These are phyloP conservation scores for Drosophila subsilvestris DNA, from an alignment of 2,888 invertebrate species.

Conservation along the genomic window DNA sequence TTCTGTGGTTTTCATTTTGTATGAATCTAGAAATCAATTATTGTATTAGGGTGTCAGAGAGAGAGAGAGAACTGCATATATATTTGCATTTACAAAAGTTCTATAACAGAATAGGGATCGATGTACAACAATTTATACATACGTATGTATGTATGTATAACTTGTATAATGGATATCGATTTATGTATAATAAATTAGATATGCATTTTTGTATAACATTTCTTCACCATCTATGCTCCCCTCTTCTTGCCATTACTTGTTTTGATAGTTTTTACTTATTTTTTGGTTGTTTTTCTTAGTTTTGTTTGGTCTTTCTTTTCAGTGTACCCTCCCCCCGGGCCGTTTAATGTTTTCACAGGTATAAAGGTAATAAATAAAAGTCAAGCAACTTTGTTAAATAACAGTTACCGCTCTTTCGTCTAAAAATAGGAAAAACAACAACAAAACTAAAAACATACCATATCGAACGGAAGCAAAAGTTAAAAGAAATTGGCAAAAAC, in stretches of 20 bases:
- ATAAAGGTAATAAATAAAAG: slow-evolving; percentile 17
- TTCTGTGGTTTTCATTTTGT: background rate
- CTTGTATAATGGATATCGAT: no score
- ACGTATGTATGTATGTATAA: no score
- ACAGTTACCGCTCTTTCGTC: slow-evolving; percentile 46
- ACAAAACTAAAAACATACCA: slow-evolving; percentile 11
- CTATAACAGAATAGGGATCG: no score
- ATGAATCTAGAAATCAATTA: no score
- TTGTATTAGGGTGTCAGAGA: no score
- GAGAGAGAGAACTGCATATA: no score
- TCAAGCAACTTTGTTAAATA: slow-evolving; percentile 28
- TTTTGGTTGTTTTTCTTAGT: background rate
- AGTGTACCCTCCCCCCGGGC: background rate
- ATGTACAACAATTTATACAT: no score
- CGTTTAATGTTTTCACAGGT: background rate
- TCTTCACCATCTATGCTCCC: background rate
- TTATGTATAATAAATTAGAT: no score
- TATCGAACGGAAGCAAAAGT: slow-evolving; percentile 43
- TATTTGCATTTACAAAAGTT: no score
- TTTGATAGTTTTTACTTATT: no score
- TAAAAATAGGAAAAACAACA: slow-evolving; percentile 45
- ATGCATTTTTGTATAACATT: background rate
- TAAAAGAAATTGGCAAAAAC: slow-evolving; percentile 37
- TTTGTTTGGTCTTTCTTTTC: background rate
- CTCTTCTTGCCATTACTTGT: no score